Base-by-base conservation (phyloP, 2,888 invertebrate species). In the Odontothrips loti region DNA sequence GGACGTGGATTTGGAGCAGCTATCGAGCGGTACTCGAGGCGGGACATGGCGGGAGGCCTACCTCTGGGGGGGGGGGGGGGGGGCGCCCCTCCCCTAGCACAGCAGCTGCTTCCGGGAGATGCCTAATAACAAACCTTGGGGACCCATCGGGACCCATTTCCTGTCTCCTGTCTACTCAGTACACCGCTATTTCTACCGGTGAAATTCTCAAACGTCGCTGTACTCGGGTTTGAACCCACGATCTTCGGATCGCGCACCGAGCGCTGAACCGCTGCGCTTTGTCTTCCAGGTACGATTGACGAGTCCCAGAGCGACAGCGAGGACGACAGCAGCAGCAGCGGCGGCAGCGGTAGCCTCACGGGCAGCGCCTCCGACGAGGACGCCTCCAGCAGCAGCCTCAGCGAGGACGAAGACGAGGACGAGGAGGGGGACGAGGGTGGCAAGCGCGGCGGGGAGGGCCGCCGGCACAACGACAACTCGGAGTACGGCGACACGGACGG, bases 401-500 rank as follows among this genome's bases (percentile, higher is more conserved):
- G 43, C 68, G 68, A 75, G 68, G 68, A 75, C 68, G 68, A 75
- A 11, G 83, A 81, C 17, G 83, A 82, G 51, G 80, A 85, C 82
- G 82, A 83, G 48, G 83, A 80, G 82, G 82, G 83, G 15, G 85
- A 84, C 48, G 84, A 84, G 17, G 83, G 83, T 23, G 83, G 85
- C 79, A 84, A 87, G 82, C 86, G 87, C 83, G 88, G 83, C 80
- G 82, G 79, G 12, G 83, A 82, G 11, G 80, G 81, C 23, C 81
- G 79, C 4, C 87, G 87, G 80, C 87, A 87, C 43, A 86, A 86
- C 83, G 87, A 87, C 83, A 87, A 80, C 47, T 80, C 9, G 47
- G 68, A 75, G 68, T 81, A 82, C 20, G 82, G 83, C 48, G 88
- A 89, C 84, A 88, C 89, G 1, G 89, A 89, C 83, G 89, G 87